Conservation (phyloP, 1,140 invertebrate genomes). For the Antheraea mylitta region DNA sequence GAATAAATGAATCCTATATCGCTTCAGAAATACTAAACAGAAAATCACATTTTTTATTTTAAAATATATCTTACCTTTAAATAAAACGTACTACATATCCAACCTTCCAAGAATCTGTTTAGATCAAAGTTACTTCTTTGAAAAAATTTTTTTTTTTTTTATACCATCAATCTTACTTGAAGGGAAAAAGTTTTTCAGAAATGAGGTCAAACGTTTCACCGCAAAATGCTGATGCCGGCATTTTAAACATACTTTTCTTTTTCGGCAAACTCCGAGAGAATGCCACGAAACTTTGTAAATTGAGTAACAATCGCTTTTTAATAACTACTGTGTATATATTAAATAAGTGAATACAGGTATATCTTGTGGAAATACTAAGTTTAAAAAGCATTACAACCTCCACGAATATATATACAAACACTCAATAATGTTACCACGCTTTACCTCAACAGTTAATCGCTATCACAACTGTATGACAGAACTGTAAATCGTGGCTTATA, state of each 20-base stretch:
- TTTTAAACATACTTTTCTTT: slow-evolving; percentile 66
- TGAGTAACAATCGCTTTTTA: slow-evolving; percentile 13
- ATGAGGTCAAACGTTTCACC: slow-evolving; percentile 62
- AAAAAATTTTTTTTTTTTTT: slow-evolving; percentile 37
- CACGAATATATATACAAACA: no score
- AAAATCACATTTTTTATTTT: not conserved
- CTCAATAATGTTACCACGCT: no score
- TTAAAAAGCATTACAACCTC: no score
- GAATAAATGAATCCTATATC: no score
- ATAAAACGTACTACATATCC: not conserved
- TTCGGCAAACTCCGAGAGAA: slow-evolving; percentile 15
- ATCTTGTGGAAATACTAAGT: not conserved
- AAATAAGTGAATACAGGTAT: not conserved
- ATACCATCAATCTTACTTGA: slow-evolving; percentile 66
- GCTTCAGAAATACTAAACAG: no score
- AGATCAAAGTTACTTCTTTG: slow-evolving; percentile 3
- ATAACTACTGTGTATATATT: not conserved
- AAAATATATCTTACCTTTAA: not conserved
- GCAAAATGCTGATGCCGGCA: slow-evolving; percentile 53
- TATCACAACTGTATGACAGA: no score
- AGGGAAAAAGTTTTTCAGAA: slow-evolving; percentile 51
- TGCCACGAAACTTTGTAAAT: slow-evolving; percentile 24
- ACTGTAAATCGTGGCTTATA: no score
- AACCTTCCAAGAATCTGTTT: slow-evolving; percentile 12
- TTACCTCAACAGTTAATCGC: no score